Percentiles rank a stretch among this genome's conserved stretches.
Conservation (phyloP, 2,888 invertebrate genomes). For the Pammene fasciana region DNA sequence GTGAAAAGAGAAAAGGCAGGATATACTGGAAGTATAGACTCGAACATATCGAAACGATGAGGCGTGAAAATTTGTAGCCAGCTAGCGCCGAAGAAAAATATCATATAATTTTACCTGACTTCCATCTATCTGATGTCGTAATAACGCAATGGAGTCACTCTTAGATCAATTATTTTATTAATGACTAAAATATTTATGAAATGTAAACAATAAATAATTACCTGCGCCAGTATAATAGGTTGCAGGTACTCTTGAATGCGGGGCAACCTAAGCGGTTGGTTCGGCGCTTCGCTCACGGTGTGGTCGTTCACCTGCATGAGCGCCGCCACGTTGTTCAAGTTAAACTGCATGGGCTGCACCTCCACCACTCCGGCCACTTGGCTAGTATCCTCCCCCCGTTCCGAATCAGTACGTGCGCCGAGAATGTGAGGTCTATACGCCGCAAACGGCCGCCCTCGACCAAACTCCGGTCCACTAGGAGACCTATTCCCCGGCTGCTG, state of each 20-base stretch:
- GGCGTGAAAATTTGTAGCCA: no score
- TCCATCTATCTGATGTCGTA: no score
- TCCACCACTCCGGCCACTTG: slow-evolving; percentile 44
- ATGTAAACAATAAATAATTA: slow-evolving; percentile 46
- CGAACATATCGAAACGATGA: no score
- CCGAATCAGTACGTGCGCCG: slow-evolving; percentile 53
- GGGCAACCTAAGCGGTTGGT: slow-evolving; percentile 61
- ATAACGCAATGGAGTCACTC: no score
- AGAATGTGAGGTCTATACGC: slow-evolving; percentile 60
- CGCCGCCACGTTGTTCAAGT: slow-evolving; percentile 63
- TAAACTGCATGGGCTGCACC: slow-evolving; percentile 61
- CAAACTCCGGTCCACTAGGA: slow-evolving; percentile 50
- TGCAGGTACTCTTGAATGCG: slow-evolving; percentile 76
- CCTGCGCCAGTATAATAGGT: slow-evolving; percentile 79
- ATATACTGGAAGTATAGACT: no score
- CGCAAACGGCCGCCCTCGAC: slow-evolving; percentile 53
- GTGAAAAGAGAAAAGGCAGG: no score
- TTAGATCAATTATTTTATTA: no score
- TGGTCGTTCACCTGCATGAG: slow-evolving; percentile 85
- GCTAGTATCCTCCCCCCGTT: slow-evolving; percentile 52
- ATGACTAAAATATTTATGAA: no score
- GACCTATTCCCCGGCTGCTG: slow-evolving; percentile 54
- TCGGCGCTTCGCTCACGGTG: slow-evolving; percentile 56
- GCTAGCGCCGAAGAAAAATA: no score
- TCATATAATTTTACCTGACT: no score